A percentile compares a stretch with the other conserved stretches of the same genome.
phyloP scores from a whole-genome alignment of 1,140 invertebrate species.

The Solen grandis region DNA sequence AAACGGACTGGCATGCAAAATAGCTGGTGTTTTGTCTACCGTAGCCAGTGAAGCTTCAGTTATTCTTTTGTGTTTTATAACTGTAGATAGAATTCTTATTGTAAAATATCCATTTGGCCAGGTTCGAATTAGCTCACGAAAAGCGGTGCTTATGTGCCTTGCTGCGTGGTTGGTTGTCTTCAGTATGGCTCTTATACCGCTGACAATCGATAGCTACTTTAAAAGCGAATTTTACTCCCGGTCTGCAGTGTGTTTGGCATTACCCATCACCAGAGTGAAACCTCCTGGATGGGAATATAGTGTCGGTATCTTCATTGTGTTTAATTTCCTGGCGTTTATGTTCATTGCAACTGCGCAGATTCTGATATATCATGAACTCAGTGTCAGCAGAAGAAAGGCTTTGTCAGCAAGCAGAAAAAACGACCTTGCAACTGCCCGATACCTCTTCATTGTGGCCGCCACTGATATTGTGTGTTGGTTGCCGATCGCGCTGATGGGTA shows the following conservation, averaged over 20 bases:
- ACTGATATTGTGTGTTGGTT: no score
- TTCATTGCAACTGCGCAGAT: constrained; percentile 57
- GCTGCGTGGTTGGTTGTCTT: constrained; percentile 3
- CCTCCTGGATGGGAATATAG: constrained; percentile 5
- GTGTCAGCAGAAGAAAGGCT: no score
- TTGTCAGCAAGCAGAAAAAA: no score
- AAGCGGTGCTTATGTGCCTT: no score
- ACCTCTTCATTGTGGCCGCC: no score
- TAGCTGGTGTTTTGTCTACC: constrained; percentile 65
- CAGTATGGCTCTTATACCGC: not conserved
- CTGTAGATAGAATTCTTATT: constrained; percentile 64
- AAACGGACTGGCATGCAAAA: constrained; percentile 56
- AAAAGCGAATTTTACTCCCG: constrained; percentile 18
- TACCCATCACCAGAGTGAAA: not conserved
- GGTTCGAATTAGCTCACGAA: no score
- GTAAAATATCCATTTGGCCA: no score
- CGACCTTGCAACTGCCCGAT: no score
- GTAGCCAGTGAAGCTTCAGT: constrained; percentile 64
- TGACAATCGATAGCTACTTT: not conserved
- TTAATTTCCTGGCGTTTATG: constrained; percentile 56
- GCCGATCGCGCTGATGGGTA: no score
- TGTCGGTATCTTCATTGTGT: constrained; percentile 22
- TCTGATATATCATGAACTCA: constrained; percentile 45
- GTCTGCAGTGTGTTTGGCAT: constrained; percentile 11
- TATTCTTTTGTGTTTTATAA: constrained; percentile 62